Evolutionary conservation across 2,888 invertebrate species (phyloP).

Genomic region (Hypomecis atomaria): DNA sequence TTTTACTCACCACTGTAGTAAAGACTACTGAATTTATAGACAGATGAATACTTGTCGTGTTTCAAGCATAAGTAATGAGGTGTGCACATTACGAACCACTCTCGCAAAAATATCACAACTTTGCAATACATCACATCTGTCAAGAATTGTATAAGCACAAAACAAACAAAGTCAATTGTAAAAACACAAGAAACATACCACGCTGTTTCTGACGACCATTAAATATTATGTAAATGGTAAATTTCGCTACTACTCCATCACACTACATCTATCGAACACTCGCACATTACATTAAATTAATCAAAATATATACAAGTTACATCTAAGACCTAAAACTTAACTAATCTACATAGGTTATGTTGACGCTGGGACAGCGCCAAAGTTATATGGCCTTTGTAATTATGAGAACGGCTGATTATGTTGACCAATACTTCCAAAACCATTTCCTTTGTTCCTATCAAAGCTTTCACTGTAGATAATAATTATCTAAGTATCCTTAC

Average conservation of each 20-base stretch:
- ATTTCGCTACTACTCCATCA: slow-evolving; percentile 73
- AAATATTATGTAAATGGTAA: slow-evolving; percentile 60
- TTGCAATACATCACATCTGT: too few species aligned
- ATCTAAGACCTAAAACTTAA: slow-evolving; percentile 72
- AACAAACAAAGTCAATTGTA: neutral
- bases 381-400: slow-evolving; percentile 65
- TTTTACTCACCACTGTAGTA: too few species aligned
- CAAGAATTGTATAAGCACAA: too few species aligned
- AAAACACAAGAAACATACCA: slow-evolving; percentile 27
- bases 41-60: too few species aligned
- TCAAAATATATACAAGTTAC: slow-evolving; percentile 82
- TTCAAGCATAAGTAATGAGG: too few species aligned
- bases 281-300: slow-evolving; percentile 81
- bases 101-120: too few species aligned
- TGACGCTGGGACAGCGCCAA: slow-evolving; percentile 62
- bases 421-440: slow-evolving; percentile 46
- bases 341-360: slow-evolving; percentile 57
- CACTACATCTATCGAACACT: slow-evolving; percentile 83
- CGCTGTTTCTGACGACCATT: slow-evolving; percentile 49
- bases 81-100: too few species aligned
- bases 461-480: slow-evolving; percentile 18
- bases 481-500: slow-evolving; percentile 22
- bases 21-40: too few species aligned
- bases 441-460: slow-evolving; percentile 15
- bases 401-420: slow-evolving; percentile 47